Conservation (phyloP, 2,797 vertebrate species). For the Xyrichtys novacula region DNA sequence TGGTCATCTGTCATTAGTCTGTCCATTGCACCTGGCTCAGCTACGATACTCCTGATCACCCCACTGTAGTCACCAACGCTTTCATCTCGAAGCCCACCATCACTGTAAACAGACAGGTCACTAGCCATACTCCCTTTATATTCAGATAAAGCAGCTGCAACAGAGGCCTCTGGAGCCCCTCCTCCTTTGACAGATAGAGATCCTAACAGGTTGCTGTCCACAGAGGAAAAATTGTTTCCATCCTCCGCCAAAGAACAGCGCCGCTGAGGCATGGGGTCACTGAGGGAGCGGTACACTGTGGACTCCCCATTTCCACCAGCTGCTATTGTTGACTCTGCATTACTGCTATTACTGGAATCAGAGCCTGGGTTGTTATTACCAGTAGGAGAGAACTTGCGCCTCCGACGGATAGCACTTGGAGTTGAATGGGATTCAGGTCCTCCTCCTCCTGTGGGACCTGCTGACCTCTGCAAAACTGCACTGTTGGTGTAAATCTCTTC, state of each 20-base stretch:
- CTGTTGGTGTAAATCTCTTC: slow-evolving; percentile 67
- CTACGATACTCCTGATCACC: slow-evolving; percentile 93
- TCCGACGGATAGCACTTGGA: slow-evolving; percentile 88
- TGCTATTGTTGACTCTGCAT: slow-evolving; percentile 79
- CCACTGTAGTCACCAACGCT: slow-evolving; percentile 89
- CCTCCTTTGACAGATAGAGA: slow-evolving; percentile 89
- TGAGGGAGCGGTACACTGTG: slow-evolving; percentile 91
- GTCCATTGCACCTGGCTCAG: slow-evolving; percentile 92
- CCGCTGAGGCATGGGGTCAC: slow-evolving; percentile 99
- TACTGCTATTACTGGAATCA: slow-evolving; percentile 89
- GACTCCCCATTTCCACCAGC: slow-evolving; percentile 75
- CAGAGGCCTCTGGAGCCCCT: slow-evolving; percentile 78
- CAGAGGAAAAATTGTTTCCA: slow-evolving; percentile 83
- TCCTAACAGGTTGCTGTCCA: slow-evolving; percentile 96
- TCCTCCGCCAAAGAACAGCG: slow-evolving; percentile 86
- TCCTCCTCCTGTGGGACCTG: slow-evolving; percentile 45
- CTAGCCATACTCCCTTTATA: slow-evolving; percentile 91
- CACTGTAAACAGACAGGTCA: slow-evolving; percentile 93
- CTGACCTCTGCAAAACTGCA: slow-evolving; percentile 62
- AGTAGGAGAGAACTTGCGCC: slow-evolving; percentile 92
- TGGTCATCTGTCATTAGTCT: slow-evolving; percentile 89
- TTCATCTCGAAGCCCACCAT: slow-evolving; percentile 84
- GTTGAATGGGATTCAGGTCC: slow-evolving; percentile 88
- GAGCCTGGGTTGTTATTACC: slow-evolving; percentile 82
- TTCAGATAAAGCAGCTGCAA: slow-evolving; percentile 77